Base-by-base conservation (phyloP, 2,888 invertebrate species). In the Oligia latruncula region DNA sequence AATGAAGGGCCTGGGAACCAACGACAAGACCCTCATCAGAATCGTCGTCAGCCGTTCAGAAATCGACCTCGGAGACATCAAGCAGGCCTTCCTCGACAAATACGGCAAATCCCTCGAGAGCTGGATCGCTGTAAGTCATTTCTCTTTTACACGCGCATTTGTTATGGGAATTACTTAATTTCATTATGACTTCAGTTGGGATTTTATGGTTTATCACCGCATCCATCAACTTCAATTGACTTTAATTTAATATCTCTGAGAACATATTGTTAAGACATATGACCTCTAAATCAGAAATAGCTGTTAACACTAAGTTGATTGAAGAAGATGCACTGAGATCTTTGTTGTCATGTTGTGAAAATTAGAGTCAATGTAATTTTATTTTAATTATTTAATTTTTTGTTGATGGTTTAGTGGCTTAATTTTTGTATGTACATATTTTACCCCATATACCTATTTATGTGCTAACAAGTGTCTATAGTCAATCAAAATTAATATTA, bases 11-110 rank as follows among this genome's bases (percentile, higher is more conserved):
- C 91, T 99, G 91, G 99, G 97, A 55, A 99, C 99, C 85, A 99
- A 98, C 93, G 99, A 99, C 95, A 98, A 98, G 94, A 98, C 99
- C 82, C 97, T 99, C 90, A 99, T 99, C 93, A 98, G 99, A 93
- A 98, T 99, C 91, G 96, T 99, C 87, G 99, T 99, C 77, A 98
- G 99, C 89, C 98, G 99, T 94, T 98, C 98, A 78, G 98, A 99
- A 97, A 98, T 99, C 90, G 99, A 99, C 95, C 97, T 99, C 92
- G 99, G 98, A 78, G 99, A 99, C 94, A 99, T 99, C 93, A 99
- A 99, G 94, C 98, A 98, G 93, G 99, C 99, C 87, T 99, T 99
- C 97, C 97, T 98, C 90, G 98, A 98, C 90, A 98, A 98, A 93
- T 99, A 98, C 92, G 98, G 98, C 92, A 99, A 99, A 95, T 97